Percentiles rank a stretch among this genome's conserved stretches.
These are phyloP conservation scores for Aspidoscelis tigris DNA, from an alignment of 2,113 vertebrate genomes.

Conservation along the genomic window DNA sequence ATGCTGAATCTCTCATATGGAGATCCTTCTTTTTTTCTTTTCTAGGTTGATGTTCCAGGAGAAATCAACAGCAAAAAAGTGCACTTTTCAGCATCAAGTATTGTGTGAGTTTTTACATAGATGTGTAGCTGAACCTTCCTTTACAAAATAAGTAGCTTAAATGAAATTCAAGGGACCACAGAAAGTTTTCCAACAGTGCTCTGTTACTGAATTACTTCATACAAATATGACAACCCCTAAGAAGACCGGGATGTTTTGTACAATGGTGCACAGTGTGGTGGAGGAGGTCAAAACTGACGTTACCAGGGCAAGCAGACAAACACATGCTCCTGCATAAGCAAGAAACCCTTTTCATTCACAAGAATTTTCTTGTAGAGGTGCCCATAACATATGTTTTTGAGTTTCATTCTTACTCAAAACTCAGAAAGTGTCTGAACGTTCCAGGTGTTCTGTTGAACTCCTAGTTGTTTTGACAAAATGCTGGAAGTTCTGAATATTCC, in stretches of 20 bases:
- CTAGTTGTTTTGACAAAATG: too few species aligned
- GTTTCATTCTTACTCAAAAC: too few species aligned
- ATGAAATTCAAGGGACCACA: not conserved
- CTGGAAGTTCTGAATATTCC: too few species aligned
- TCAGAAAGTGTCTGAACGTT: too few species aligned
- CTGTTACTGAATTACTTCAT: not conserved
- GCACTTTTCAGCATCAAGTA: slow-evolving; percentile 53
- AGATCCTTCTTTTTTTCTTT: slow-evolving; percentile 48
- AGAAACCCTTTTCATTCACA: not conserved
- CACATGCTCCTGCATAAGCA: too few species aligned
- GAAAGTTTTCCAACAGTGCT: not conserved
- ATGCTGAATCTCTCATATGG: not conserved
- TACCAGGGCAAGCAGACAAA: not conserved
- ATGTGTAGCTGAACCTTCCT: not conserved
- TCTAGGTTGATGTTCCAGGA: slow-evolving; percentile 79
- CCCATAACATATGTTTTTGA: too few species aligned
- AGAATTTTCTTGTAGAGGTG: too few species aligned
- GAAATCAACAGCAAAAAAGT: slow-evolving; percentile 71
- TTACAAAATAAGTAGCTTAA: not conserved
- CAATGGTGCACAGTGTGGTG: not conserved
- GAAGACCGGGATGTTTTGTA: not conserved
- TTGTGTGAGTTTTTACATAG: slow-evolving; percentile 79
- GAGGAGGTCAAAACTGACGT: not conserved
- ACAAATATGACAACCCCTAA: not conserved
- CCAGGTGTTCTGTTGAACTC: too few species aligned